These are phyloP conservation scores for Linnaemya vulpina DNA, from an alignment of 2,888 invertebrate genomes.

Conservation along the genomic window DNA sequence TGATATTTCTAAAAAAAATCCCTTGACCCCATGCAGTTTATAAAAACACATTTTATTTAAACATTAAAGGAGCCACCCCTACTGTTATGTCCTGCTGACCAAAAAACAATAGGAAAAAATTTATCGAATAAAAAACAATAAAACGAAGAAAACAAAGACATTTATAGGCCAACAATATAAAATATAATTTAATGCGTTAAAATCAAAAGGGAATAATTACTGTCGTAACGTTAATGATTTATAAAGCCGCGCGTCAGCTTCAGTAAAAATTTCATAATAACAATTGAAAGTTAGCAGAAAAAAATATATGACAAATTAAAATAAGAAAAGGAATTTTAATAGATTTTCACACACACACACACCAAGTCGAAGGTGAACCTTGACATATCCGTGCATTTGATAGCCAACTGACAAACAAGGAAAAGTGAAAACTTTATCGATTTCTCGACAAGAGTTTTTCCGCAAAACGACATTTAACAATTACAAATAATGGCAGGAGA, in stretches of 20 bases:
- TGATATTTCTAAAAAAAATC: too few species aligned
- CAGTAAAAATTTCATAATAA: neutral
- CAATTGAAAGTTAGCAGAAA: constrained; percentile 15
- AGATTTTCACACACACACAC: neutral
- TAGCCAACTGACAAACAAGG: neutral
- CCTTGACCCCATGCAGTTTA: too few species aligned
- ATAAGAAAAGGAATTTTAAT: neutral
- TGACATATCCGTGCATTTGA: constrained; percentile 54
- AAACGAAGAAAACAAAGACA: neutral
- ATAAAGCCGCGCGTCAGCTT: constrained; percentile 31
- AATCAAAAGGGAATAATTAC: constrained; percentile 65
- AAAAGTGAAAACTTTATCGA: constrained; percentile 48
- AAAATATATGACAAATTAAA: constrained; percentile 11
- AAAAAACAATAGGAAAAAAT: neutral
- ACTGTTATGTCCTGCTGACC: neutral
- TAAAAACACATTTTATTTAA: too few species aligned
- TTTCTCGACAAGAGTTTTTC: constrained; percentile 25
- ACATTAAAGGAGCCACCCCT: neutral
- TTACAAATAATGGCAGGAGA: constrained; percentile 35
- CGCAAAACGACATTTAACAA: constrained; percentile 23
- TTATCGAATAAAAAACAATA: too few species aligned
- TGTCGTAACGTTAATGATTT: constrained; percentile 66
- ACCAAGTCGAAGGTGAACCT: constrained; percentile 44
- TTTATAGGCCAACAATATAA: neutral
- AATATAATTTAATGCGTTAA: constrained; percentile 46